Evolutionary conservation across 2,113 vertebrate genomes (phyloP).

Genomic region (Excalfactoria chinensis): DNA sequence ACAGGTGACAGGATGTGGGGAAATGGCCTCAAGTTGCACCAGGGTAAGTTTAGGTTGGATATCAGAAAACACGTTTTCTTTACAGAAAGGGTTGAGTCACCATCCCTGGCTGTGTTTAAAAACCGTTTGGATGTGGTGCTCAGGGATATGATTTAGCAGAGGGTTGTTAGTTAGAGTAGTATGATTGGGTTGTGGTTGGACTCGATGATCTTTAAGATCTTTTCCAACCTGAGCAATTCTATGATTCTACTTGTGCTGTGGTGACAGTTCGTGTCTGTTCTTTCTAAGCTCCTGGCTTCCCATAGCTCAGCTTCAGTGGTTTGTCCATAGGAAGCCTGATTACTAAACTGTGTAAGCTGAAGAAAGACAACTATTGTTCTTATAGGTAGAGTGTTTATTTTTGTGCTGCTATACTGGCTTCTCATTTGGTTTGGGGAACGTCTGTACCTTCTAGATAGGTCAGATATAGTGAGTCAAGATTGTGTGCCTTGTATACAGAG

Average conservation of each 20-base stretch:
- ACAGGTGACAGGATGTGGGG: too few species aligned
- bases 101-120: too few species aligned
- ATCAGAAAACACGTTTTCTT: too few species aligned
- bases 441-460: neutral
- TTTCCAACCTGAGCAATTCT: too few species aligned
- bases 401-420: neutral
- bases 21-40: too few species aligned
- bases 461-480: neutral
- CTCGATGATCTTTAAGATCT: too few species aligned
- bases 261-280: neutral
- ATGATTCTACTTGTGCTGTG: neutral
- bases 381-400: neutral
- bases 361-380: neutral
- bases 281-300: neutral
- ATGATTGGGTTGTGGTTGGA: too few species aligned
- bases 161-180: too few species aligned
- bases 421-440: neutral
- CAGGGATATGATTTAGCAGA: too few species aligned
- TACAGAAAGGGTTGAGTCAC: too few species aligned
- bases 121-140: too few species aligned
- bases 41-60: too few species aligned
- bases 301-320: neutral
- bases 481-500: neutral
- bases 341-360: rapidly evolving
- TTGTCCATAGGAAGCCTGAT: neutral